Conservation (phyloP, 2,797 vertebrate species). For the Danio albolineatus region DNA sequence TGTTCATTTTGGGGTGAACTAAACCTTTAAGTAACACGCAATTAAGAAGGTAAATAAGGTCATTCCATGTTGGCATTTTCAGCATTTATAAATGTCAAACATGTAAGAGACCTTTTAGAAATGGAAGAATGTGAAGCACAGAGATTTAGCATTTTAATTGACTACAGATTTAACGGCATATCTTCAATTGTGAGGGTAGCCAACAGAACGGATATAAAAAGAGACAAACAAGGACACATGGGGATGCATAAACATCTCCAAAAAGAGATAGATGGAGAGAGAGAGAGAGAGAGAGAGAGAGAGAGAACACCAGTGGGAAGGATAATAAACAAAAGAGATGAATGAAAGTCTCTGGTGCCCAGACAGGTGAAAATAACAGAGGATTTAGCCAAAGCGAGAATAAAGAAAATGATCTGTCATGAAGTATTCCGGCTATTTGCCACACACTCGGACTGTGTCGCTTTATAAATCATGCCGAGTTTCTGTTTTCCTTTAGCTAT, state of each 20-base stretch:
- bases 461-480: conserved; percentile 1
- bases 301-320: background rate
- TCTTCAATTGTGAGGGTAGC: background rate
- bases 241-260: background rate
- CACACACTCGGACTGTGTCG: background rate
- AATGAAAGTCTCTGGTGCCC: background rate
- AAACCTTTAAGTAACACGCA: background rate
- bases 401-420: conserved; percentile 3
- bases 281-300: background rate
- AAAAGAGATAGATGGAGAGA: too few species aligned
- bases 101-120: background rate
- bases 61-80: conserved; percentile 10
- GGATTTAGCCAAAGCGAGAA: background rate
- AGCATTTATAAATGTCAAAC: conserved; percentile 9
- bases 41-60: background rate
- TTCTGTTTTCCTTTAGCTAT: background rate
- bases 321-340: conserved; percentile 15
- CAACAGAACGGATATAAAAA: background rate
- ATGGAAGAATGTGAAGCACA: background rate
- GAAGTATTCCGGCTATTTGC: background rate
- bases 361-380: conserved; percentile 5
- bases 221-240: background rate
- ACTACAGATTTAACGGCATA: background rate
- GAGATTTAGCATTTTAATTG: background rate
- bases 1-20: too few species aligned